phyloP scores from a whole-genome alignment of 2,797 vertebrate species.

The Distichodus sexfasciatus region DNA sequence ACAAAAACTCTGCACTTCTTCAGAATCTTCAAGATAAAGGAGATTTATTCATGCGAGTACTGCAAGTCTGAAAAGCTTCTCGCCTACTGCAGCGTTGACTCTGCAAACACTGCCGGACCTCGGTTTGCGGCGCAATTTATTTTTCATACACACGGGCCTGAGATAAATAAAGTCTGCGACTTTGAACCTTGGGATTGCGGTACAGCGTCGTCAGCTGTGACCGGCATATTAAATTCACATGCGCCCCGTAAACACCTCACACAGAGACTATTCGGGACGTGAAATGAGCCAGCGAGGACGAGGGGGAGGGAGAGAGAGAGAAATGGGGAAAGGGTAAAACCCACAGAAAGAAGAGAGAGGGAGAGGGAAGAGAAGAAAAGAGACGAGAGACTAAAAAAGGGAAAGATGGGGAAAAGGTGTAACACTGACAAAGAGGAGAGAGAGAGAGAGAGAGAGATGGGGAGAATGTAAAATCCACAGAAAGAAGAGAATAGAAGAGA shows the following conservation, averaged over 20 bases:
- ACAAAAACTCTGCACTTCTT: background rate
- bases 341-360: too few relatives aligned
- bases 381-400: too few relatives aligned
- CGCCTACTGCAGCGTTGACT: background rate
- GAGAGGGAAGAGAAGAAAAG: too few relatives aligned
- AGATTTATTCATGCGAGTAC: background rate
- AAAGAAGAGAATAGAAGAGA: too few relatives aligned
- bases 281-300: background rate
- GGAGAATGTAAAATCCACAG: too few relatives aligned
- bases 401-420: too few relatives aligned
- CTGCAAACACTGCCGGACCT: background rate
- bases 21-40: background rate
- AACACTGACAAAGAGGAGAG: too few relatives aligned
- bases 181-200: background rate
- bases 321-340: too few relatives aligned
- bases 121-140: background rate
- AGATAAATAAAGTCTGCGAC: slow-evolving; percentile 1
- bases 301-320: background rate
- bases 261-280: background rate
- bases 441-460: too few relatives aligned
- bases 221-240: background rate
- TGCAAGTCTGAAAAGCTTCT: background rate
- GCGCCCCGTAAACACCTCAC: background rate
- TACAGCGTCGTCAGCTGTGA: background rate
- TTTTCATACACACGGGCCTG: background rate